Evolutionary conservation across 2,797 vertebrate genomes (phyloP), one percentile per base, ranked within the genome.

Genomic region (Syngnathus rostellatus): DNA sequence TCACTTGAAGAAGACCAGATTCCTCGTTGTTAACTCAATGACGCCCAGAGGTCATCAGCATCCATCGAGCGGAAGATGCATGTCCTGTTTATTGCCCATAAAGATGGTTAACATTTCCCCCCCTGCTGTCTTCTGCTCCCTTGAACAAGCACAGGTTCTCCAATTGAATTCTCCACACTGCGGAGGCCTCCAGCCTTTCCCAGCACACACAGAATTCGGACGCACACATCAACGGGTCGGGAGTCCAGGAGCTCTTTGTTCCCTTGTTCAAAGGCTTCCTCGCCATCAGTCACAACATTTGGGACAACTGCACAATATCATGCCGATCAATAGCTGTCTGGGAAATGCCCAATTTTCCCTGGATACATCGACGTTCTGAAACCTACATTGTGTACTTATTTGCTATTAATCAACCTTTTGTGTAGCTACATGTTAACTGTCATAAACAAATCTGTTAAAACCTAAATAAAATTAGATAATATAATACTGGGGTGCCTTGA

Each of bases 81-180:
- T 77, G 80, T 79, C 73, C 70, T 72, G 69, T 87, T 86, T 85
- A 86, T 78, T 80, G 71, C 72, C 73, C 80, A 72, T 79, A 78
- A 83, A 81, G 72, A 72, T 77, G 75, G 78, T 83, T 81, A 78
- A 82, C 78, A 80, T 85, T 84, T 84, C 80, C 75, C 78, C 67
- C 68, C 79, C 74, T 72, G 74, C 74, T 72, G 78, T 75, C 68
- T 65, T 81, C 68, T 45, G 58, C 71, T 71, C 72, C 50, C 68
- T 74, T 81, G 74, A 72, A 64, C 81, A 83, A 87, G 87, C 79
- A 83, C 73, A 74, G 73, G 70, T 58, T 69, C 75, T 69, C 78
- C 73, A 69, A 64, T 82, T 74, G 74, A 72, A 73, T 82, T 79
- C 77, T 83, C 74, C 81, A 84, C 63, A 67, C 68, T 66, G 55